phyloP scores from a whole-genome alignment of 2,113 vertebrate genomes.

The Sminthopsis crassicaudata region DNA sequence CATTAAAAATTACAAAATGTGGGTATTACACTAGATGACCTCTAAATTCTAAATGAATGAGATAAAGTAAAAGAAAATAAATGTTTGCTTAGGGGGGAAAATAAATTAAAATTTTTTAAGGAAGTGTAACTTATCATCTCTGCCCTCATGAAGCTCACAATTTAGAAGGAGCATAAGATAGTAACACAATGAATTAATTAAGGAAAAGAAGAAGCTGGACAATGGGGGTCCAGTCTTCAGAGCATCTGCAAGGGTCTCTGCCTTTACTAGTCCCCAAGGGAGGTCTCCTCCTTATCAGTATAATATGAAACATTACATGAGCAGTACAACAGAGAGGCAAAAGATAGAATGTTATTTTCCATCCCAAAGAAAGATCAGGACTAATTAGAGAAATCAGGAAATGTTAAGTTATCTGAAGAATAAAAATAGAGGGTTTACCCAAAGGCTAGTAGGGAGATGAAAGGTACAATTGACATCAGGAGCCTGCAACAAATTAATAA shows the following conservation, averaged over 20 bases:
- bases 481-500: neutral
- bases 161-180: neutral
- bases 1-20: neutral
- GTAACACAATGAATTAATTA: neutral
- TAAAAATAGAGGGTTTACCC: neutral
- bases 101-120: neutral
- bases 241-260: neutral
- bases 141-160: neutral
- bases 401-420: neutral
- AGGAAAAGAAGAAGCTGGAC: neutral
- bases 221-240: neutral
- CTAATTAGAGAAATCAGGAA: neutral
- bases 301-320: neutral
- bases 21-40: neutral
- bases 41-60: neutral
- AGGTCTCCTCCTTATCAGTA: neutral
- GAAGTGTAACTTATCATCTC: neutral
- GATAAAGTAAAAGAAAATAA: no score
- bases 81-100: neutral
- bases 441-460: neutral
- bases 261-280: neutral
- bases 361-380: neutral
- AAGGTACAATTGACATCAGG: neutral
- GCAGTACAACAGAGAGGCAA: neutral
- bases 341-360: neutral